phyloP scores from a whole-genome alignment of 2,797 vertebrate genomes.

The Lerista edwardsae region DNA sequence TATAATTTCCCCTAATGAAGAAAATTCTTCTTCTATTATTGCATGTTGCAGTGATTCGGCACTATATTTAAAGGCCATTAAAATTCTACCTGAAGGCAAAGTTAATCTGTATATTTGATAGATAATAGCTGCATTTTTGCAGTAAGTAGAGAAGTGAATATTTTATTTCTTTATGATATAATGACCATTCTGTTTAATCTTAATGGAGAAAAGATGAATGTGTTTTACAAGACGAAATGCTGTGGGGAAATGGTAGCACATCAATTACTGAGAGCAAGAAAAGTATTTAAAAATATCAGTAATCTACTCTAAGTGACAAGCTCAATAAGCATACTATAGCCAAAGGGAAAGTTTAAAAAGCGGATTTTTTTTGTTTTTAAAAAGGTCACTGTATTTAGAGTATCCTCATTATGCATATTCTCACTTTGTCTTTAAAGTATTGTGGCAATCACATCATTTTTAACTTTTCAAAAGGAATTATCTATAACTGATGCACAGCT shows the following conservation, averaged over 20 bases:
- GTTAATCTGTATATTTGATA: slow-evolving; percentile 70
- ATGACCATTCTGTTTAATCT: slow-evolving; percentile 67
- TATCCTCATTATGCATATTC: slow-evolving; percentile 50
- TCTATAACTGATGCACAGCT: slow-evolving; percentile 45
- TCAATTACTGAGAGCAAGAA: slow-evolving; percentile 53
- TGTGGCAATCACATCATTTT: slow-evolving; percentile 59
- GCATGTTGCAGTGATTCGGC: slow-evolving; percentile 39
- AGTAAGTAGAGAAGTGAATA: slow-evolving; percentile 55
- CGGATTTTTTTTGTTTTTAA: slow-evolving; percentile 40
- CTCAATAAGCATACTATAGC: slow-evolving; percentile 56
- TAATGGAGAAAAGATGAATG: slow-evolving; percentile 51
- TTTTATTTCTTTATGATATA: slow-evolving; percentile 70
- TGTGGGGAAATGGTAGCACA: slow-evolving; percentile 49
- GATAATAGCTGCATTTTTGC: slow-evolving; percentile 62
- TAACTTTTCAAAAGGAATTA: slow-evolving; percentile 54
- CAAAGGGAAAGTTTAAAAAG: slow-evolving; percentile 57
- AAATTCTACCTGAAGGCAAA: slow-evolving; percentile 68
- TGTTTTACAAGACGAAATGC: slow-evolving; percentile 55
- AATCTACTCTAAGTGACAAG: slow-evolving; percentile 60
- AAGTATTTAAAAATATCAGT: slow-evolving; percentile 53
- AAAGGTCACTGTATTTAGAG: slow-evolving; percentile 43
- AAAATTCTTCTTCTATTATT: slow-evolving; percentile 42
- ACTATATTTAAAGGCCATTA: slow-evolving; percentile 64
- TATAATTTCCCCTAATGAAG: slow-evolving; percentile 29
- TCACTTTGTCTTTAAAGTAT: slow-evolving; percentile 60